Evolutionary conservation across 92 coral and sea anemone genomes (phyloP).

Genomic region (Virgularia gustaviana): DNA sequence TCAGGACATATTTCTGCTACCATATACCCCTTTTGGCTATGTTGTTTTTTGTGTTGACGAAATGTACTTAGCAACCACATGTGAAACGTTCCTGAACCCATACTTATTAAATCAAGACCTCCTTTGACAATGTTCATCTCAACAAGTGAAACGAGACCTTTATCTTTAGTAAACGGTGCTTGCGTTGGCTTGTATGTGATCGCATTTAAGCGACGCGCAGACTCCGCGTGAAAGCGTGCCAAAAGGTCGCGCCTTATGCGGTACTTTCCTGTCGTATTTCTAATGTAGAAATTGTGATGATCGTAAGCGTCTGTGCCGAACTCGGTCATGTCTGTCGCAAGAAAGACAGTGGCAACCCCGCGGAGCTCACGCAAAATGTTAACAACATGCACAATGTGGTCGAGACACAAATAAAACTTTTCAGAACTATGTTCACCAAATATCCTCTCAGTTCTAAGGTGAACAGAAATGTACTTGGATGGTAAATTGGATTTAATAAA

Average conservation of each 20-base stretch:
- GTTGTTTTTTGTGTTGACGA: constrained; percentile 46
- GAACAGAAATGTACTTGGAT: constrained; percentile 66
- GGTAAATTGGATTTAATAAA: constrained; percentile 30
- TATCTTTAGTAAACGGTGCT: constrained; percentile 61
- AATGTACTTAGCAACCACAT: constrained; percentile 79
- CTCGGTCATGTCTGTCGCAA: constrained; percentile 79
- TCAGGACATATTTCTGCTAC: constrained; percentile 22
- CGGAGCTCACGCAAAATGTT: constrained; percentile 49
- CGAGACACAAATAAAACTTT: constrained; percentile 59
- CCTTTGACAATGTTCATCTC: constrained; percentile 79
- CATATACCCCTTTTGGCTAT: constrained; percentile 18
- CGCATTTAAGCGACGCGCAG: constrained; percentile 55
- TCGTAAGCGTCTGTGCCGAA: constrained; percentile 80
- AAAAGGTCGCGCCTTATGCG: constrained; percentile 37
- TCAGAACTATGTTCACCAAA: constrained; percentile 70
- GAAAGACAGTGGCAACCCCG: constrained; percentile 55
- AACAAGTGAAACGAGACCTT: constrained; percentile 81
- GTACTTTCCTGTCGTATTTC: constrained; percentile 30
- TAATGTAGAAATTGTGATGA: constrained; percentile 53
- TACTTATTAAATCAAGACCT: constrained; percentile 71
- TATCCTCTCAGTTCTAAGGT: constrained; percentile 83
- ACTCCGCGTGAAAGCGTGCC: constrained; percentile 44
- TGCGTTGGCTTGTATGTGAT: constrained; percentile 47
- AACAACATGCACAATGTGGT: constrained; percentile 55
- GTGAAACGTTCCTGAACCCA: constrained; percentile 93